Percentiles rank a stretch among this genome's conserved stretches.
These are phyloP conservation scores for Notolepis coatsorum DNA, from an alignment of 2,797 vertebrate species.

Conservation along the genomic window DNA sequence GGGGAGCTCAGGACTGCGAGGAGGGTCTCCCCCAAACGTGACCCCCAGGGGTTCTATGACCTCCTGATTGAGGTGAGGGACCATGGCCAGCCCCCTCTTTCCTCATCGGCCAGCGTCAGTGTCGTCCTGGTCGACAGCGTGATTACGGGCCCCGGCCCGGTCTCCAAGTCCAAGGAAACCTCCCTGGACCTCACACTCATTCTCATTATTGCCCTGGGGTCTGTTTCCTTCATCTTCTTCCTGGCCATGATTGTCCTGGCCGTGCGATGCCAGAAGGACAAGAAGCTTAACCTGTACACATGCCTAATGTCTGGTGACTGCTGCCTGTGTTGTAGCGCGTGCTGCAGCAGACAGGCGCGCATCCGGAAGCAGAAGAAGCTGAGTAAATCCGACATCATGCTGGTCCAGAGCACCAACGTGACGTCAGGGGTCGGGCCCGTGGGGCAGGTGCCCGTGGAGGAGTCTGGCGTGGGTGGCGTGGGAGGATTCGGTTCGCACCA, in stretches of 20 bases:
- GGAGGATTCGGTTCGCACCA: conserved; percentile 88
- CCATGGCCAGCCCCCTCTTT: conserved; percentile 96
- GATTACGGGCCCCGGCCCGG: conserved; percentile 84
- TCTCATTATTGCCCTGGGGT: conserved; percentile 96
- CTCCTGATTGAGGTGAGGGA: conserved; percentile 95
- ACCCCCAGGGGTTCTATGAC: conserved; percentile 91
- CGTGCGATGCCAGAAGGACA: conserved; percentile 97
- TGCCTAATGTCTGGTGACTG: conserved; percentile 93
- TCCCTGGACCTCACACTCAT: conserved; percentile 96
- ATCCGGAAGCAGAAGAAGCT: conserved; percentile 94
- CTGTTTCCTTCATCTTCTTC: conserved; percentile 95
- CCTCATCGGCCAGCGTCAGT: conserved; percentile 91
- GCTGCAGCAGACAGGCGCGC: conserved; percentile 89
- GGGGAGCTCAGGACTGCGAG: conserved; percentile 94
- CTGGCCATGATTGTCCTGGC: conserved; percentile 97
- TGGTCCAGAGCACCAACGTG: conserved; percentile 94
- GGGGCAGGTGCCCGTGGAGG: conserved; percentile 89
- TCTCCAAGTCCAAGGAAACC: conserved; percentile 84
- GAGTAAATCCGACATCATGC: conserved; percentile 99
- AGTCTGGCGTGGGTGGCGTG: conserved; percentile 82
- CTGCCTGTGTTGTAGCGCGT: conserved; percentile 89
- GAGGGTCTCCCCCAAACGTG: conserved; percentile 89
- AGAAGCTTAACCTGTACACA: conserved; percentile 94
- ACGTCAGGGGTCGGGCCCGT: conserved; percentile 79
- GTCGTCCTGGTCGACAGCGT: conserved; percentile 93